Evolutionary conservation across 2,888 invertebrate species (phyloP), one percentile per base, ranked within the genome.

Genomic region (Arge pagana): DNA sequence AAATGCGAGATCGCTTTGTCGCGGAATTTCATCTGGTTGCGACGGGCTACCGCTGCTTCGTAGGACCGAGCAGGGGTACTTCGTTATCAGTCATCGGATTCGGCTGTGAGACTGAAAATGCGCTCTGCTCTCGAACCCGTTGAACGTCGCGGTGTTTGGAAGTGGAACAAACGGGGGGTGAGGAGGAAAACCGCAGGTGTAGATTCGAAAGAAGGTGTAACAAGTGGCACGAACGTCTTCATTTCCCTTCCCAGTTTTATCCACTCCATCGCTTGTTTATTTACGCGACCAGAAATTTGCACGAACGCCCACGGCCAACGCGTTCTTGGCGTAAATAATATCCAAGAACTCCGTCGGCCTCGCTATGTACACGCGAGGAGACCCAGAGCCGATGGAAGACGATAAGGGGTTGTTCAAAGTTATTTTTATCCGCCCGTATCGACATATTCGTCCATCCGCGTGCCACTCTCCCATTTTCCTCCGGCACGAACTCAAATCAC

Each of bases 201-300:
- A 3, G 33, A 7, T 13, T 11, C n/a, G 13, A 33, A 18, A 35
- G 37, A 31, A 48, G 31, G 56, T 45, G 64, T 64, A 64, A 58
- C 59, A 64, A 62, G 59, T 59, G 58, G 57, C 41, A 42, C 15
- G 19, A 30, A 15, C 18, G 15, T 33, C 13, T 33, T 33, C 10
- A 7, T 33, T 13, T 11, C 11, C 6, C 33, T 33, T 33, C 7
- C 13, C 10, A 58, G 45, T 58, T 56, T 64, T 58, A 63, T 63
- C 61, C 57, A 52, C 56, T 64, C 49, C 57, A 53, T 62, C 58
- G 42, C 42, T 43, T 42, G 36, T 50, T 54, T 59, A 59, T 62
- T 64, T 60, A 63, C 60, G 61, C 55, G 54, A 54, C 59, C 31
- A 48, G 54, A 54, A 42, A 54, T 65, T 63, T 65, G 61, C 64